Base-by-base conservation (phyloP, 2,888 invertebrate genomes). In the Cantharis nigra region DNA sequence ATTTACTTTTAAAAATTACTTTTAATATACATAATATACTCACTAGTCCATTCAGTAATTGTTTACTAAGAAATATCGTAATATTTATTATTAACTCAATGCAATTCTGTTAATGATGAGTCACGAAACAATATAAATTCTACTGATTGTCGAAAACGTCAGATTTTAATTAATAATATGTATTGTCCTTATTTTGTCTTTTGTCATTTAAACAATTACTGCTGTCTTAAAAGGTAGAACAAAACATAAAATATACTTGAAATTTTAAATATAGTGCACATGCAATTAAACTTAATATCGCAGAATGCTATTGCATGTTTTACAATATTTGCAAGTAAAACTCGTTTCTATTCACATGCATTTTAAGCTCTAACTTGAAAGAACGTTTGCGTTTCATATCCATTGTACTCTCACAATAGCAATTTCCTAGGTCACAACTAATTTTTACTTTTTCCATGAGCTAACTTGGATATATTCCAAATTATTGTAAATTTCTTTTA, bases 361-460 rank as follows among this genome's bases (percentile, higher is more conserved):
- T 33, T 33, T 33, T 33, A 33, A 33, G 33, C 33, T 13, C 33
- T 4, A 33, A 33, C 33, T 23, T 30, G 49, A 23, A 67, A 67
- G 67, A 23, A 72, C 67, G 49, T 72, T 72, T 72, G 72, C 16
- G 30, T 72, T 67, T 67, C 72, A 67, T 72, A 72, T 67, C 67
- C 64, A 72, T 72, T 72, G 72, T 72, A 72, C 23, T 72, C 64
- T n/a, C 72, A 72, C 65, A 72, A 72, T 67, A 72, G 72, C 67
- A 72, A 72, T 72, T 72, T 72, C 72, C 72, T 49, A 67, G 67
- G 67, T 67, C 72, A 72, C 49, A 72, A 72, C 72, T 72, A 72
- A 72, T 72, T 72, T 72, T 65, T 65, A 65, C 49, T 72, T 49
- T 72, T 72, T 72, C 72, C 49, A 33, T 72, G 14, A 49, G 49